Conservation (phyloP, 35 echinoderm and acorn worm genomes). For the Ophioderma brevispina region DNA sequence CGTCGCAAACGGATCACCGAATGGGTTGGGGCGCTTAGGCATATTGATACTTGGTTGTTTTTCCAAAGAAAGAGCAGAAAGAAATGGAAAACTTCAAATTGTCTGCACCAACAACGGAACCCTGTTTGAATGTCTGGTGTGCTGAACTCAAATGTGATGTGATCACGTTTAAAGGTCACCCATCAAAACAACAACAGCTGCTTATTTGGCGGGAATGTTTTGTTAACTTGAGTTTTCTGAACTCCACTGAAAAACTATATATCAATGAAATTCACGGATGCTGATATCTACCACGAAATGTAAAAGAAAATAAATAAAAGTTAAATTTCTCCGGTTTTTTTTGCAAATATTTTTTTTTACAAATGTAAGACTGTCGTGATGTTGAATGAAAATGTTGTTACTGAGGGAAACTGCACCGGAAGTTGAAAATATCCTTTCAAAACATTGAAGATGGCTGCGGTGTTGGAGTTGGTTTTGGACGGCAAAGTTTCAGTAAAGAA, state of each 20-base stretch:
- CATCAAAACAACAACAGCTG: slow-evolving; percentile 5
- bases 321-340: background rate
- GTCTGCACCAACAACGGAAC: no score
- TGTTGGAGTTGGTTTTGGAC: slow-evolving; percentile 31
- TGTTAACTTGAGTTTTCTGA: background rate
- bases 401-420: background rate
- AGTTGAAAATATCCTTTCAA: background rate
- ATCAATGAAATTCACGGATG: no score
- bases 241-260: background rate
- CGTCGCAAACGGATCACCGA: slow-evolving; percentile 25
- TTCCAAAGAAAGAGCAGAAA: no score
- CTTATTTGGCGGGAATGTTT: background rate
- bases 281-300: no score
- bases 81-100: no score
- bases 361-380: no score
- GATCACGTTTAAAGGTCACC: background rate
- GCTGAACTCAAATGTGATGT: background rate
- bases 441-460: slow-evolving; percentile 58
- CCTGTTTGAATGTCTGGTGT: no score
- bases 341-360: background rate
- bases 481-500: slow-evolving; percentile 27
- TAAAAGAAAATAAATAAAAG: no score
- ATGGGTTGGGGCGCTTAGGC: slow-evolving; percentile 61
- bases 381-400: no score
- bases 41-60: slow-evolving; percentile 30